phyloP scores from a whole-genome alignment of 2,113 vertebrate species.

The Hippocampus zosterae region DNA sequence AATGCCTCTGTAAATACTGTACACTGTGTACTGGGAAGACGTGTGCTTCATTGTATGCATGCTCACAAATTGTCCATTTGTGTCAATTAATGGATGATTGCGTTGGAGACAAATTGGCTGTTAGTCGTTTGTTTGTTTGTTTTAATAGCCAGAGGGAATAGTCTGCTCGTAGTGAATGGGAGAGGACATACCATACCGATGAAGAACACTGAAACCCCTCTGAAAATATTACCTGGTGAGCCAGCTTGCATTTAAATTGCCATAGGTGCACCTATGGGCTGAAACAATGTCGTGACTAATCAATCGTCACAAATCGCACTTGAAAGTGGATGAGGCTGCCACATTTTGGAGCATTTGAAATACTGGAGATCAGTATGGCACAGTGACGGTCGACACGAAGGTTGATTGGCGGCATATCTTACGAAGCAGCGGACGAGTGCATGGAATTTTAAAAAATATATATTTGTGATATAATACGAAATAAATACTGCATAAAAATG shows the following conservation, averaged over 20 bases:
- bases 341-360: not conserved
- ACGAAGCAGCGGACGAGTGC: too few species aligned
- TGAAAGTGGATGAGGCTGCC: not conserved
- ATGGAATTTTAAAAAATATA: too few species aligned
- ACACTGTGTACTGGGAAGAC: conserved; percentile 45
- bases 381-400: too few species aligned
- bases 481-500: too few species aligned
- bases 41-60: conserved; percentile 27
- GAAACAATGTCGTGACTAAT: conserved; percentile 18
- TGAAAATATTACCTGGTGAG: too few species aligned
- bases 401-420: too few species aligned
- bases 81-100: conserved; percentile 55
- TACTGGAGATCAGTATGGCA: not conserved
- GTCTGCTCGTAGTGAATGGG: not conserved
- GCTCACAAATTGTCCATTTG: conserved; percentile 43
- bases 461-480: not conserved
- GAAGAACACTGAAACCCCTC: not conserved
- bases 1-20: conserved; percentile 59
- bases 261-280: conserved; percentile 20
- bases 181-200: conserved; percentile 9
- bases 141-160: conserved; percentile 34
- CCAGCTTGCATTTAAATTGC: conserved; percentile 11
- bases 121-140: conserved; percentile 58
- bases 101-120: conserved; percentile 33
- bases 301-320: not conserved